Evolutionary conservation across 2,797 vertebrate species (phyloP).

Genomic region (Onychomys leucogaster): DNA sequence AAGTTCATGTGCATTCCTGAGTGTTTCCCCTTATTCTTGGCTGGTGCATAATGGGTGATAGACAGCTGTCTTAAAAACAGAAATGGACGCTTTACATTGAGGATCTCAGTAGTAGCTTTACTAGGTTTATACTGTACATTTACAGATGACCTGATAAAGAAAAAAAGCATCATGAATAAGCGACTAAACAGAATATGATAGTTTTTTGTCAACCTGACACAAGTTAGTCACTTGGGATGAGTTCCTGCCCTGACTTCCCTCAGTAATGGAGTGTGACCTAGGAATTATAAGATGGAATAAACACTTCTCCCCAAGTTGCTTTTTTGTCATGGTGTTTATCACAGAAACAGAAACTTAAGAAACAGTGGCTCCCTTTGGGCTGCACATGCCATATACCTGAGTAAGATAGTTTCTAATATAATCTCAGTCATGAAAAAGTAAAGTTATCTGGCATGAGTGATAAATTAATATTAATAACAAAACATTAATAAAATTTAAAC

Average conservation of each 20-base stretch:
- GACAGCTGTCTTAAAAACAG: not conserved
- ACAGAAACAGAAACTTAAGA: not conserved
- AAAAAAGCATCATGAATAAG: slow-evolving; percentile 15
- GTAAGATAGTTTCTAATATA: slow-evolving; percentile 28
- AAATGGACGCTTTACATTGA: not conserved
- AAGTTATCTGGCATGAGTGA: slow-evolving; percentile 15
- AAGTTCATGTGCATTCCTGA: not conserved
- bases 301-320: not conserved
- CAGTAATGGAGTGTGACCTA: not conserved
- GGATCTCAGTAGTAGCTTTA: slow-evolving; percentile 19
- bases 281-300: not conserved
- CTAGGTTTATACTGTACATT: not conserved
- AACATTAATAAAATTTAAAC: slow-evolving; percentile 55
- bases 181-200: not conserved
- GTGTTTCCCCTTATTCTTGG: slow-evolving; percentile 32
- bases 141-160: slow-evolving; percentile 29
- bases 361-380: not conserved
- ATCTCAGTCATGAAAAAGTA: slow-evolving; percentile 55
- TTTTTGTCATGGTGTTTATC: not conserved
- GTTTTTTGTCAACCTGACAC: not conserved
- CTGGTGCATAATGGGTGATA: slow-evolving; percentile 5
- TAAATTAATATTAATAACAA: slow-evolving; percentile 49
- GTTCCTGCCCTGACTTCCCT: not conserved
- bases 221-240: not conserved
- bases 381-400: slow-evolving; percentile 6